These are phyloP conservation scores for Sapayoa aenigma DNA, from an alignment of 2,113 vertebrate genomes.

Conservation along the genomic window DNA sequence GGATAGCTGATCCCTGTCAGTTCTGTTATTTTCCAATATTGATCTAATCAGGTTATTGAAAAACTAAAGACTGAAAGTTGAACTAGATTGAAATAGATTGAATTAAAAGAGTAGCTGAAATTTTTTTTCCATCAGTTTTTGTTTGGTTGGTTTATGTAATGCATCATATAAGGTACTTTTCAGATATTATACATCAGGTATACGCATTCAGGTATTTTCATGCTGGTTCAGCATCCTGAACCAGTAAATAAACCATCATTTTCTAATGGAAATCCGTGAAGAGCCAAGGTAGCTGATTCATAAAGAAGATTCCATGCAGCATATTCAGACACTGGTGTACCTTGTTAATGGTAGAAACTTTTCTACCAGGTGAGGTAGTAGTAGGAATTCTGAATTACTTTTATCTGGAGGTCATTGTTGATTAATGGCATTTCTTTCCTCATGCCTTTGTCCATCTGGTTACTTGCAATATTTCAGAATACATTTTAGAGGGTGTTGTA, in stretches of 20 bases:
- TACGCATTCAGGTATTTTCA: too few species aligned
- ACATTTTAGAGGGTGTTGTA: neutral
- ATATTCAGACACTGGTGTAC: neutral
- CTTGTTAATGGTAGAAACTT: neutral
- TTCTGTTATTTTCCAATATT: neutral
- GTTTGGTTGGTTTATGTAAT: neutral
- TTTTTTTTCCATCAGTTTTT: neutral
- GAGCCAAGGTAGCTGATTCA: neutral
- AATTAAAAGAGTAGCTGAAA: neutral
- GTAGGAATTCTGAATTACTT: neutral
- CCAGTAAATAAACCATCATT: neutral
- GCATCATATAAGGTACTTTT: too few species aligned
- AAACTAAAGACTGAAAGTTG: neutral
- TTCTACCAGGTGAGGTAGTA: neutral
- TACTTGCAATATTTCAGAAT: slow-evolving; percentile 4
- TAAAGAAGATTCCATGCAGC: neutral
- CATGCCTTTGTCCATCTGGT: neutral
- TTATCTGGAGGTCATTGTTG: neutral
- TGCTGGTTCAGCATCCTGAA: neutral
- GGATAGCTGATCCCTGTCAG: neutral
- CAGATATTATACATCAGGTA: too few species aligned
- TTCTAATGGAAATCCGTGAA: neutral
- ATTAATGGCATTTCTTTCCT: neutral
- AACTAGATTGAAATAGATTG: neutral
- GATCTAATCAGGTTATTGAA: neutral